Base-by-base conservation (phyloP, 2,113 vertebrate species). In the Glaucidium brasilianum region DNA sequence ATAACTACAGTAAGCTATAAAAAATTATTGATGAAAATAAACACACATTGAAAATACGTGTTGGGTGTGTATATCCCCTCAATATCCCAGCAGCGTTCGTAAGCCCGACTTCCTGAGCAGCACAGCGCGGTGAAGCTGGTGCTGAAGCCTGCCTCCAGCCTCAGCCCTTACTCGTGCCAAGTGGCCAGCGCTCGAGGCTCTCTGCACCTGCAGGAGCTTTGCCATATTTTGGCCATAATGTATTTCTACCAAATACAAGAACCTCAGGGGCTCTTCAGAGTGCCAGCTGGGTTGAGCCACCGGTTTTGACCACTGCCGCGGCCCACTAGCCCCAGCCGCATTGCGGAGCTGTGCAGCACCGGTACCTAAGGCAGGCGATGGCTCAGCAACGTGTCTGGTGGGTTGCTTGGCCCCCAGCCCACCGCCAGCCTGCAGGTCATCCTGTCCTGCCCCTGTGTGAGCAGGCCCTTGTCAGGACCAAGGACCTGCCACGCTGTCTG, bases 341-440 rank as follows among this genome's bases (percentile, higher is more conserved):
- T 2, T 14, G n/a, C 5, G 20, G 47, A 49, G 53, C n/a, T 0
- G 0, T 1, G 63, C 32, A 22, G 58, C 47, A 6, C 30, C 1
- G 4, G 41, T 1, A 6, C 32, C 23, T 1, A 3, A 1, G 2
- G 47, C 50, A 8, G 62, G 58, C 0, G 0, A 21, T 45, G 56
- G 83, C 53, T 73, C 75, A 30, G 74, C 39, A 47, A 9, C 0
- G 5, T 45, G 41, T 15, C 39, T 6, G 8, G 45, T 23, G 56
- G 52, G 45, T 43, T 58, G 12, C 68, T 66, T 4, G 5, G 18
- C 29, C 43, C 59, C 52, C 16, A 13, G 39, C n/a, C 19, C 25
- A 6, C 45, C 3, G 4, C 47, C 16, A 32, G 39, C n/a, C n/a
- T 20, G 26, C 1, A 0, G 45, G 47, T 55, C 14, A 62, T 49